These are phyloP conservation scores for Lagodon rhomboides DNA, from an alignment of 2,797 vertebrate genomes.

Conservation along the genomic window DNA sequence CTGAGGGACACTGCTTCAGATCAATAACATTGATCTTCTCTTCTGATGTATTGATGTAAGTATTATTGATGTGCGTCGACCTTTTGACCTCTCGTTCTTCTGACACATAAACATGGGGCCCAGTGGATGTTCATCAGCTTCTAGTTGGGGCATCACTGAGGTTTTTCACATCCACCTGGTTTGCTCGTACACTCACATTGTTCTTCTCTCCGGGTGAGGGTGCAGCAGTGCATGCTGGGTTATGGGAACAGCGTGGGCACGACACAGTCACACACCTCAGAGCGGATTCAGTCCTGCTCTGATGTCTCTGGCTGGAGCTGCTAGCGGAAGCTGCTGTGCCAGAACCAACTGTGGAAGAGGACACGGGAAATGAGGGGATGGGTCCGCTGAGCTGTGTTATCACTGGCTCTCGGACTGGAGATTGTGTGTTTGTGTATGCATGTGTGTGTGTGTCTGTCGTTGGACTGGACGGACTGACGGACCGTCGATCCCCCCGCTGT, in stretches of 20 bases:
- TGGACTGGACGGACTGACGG: constrained; percentile 66
- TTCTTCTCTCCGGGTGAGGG: constrained; percentile 23
- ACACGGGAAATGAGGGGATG: constrained; percentile 75
- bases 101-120: neutral
- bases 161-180: constrained; percentile 23
- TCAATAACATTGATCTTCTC: constrained; percentile 58
- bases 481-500: constrained; percentile 70
- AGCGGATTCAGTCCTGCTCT: constrained; percentile 66
- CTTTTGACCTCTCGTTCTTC: constrained; percentile 53
- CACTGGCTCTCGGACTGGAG: constrained; percentile 73
- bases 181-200: neutral
- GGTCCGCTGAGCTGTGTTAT: constrained; percentile 77
- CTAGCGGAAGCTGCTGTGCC: constrained; percentile 79
- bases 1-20: constrained; percentile 27
- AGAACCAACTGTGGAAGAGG: constrained; percentile 82
- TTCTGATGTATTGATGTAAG: constrained; percentile 5
- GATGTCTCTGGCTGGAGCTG: constrained; percentile 70
- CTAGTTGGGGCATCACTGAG: constrained; percentile 1
- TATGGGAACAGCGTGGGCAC: constrained; percentile 74
- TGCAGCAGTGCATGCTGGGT: constrained; percentile 57
- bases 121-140: neutral
- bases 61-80: constrained; percentile 43
- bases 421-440: constrained; percentile 69
- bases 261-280: constrained; percentile 64
- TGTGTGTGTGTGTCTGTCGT: constrained; percentile 68